phyloP scores from a whole-genome alignment of 1,140 invertebrate species.

The Bombus haemorrhoidalis region DNA sequence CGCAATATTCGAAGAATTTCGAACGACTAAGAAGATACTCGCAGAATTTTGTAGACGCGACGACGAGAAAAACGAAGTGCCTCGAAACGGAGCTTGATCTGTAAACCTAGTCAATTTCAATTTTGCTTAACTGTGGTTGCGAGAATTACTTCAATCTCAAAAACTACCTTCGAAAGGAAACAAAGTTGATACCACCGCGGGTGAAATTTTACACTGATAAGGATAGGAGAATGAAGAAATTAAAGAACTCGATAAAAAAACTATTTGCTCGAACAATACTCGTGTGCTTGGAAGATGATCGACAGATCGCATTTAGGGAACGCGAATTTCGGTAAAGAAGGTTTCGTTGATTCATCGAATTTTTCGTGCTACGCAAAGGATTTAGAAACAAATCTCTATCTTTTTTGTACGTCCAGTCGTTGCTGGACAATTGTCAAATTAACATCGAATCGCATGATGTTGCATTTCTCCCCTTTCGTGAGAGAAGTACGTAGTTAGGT shows the following conservation, averaged over 20 bases:
- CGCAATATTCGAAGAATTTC: background rate
- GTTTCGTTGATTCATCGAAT: background rate
- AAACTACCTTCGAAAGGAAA: background rate
- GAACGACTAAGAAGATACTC: background rate
- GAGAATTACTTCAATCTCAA: background rate
- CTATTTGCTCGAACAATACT: background rate
- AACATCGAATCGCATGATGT: slow-evolving; percentile 15
- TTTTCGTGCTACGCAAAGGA: background rate
- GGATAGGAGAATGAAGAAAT: no score
- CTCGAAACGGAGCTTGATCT: background rate
- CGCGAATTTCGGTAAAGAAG: background rate
- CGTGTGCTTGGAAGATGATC: background rate
- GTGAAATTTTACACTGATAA: no score
- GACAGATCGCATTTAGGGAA: no score
- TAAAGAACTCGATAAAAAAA: background rate
- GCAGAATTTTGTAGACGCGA: background rate
- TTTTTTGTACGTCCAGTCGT: background rate
- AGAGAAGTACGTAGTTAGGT: background rate
- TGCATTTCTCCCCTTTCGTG: background rate
- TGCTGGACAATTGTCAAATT: background rate
- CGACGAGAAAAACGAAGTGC: background rate
- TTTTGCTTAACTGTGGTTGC: no score
- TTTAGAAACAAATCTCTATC: background rate
- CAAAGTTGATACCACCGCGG: background rate
- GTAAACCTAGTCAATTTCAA: background rate